Base-by-base conservation (phyloP, 2,113 vertebrate genomes). In the Okapia johnstoni region DNA sequence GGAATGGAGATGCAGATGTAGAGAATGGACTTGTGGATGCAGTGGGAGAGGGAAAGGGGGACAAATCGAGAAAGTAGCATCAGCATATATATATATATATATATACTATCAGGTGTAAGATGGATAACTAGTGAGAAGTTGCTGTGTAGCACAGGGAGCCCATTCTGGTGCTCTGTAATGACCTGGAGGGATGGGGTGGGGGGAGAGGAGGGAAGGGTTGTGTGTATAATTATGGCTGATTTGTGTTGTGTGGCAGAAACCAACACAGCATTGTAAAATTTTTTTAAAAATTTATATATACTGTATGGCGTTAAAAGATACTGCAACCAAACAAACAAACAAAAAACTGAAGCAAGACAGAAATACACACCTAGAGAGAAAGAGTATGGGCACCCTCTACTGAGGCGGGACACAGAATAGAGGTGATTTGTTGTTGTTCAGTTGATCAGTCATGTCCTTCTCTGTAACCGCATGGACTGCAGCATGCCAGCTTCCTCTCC, bases 261-360 rank as follows among this genome's bases (percentile, higher is more conserved):
- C n/a, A 23, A 12, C 15, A 63, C n/a, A 70, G n/a, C 5, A 40
- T 23, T 70, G n/a, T 70, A n/a, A 70, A 70, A 36, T 10, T 23
- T 70, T 70, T 70, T 1, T 0, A 3, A 25, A 25, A 57, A 26
- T 6, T 70, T 36, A 70, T 11, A 36, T 40, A 23, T 70, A 70
- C n/a, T 70, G n/a, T 70, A 6, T 40, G 19, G n/a, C 1, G 2
- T 70, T 70, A 36, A 36, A 66, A 66, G 33, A 36, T 70, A 70
- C n/a, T 36, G n/a, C 8, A 66, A n/a, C n/a, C n/a, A n/a, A n/a
- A 66, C 2, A 36, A 5, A 10, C 10, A 2, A 1, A 16, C 7
- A 16, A 33, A 54, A 21, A 7, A 63, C 33, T 66, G 63, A 66
- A 21, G 63, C 63, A 36, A 70, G n/a, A n/a, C 63, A 70, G 63